These are phyloP conservation scores for Drosophila paranaensis DNA, from an alignment of 2,888 invertebrate species.

Conservation along the genomic window DNA sequence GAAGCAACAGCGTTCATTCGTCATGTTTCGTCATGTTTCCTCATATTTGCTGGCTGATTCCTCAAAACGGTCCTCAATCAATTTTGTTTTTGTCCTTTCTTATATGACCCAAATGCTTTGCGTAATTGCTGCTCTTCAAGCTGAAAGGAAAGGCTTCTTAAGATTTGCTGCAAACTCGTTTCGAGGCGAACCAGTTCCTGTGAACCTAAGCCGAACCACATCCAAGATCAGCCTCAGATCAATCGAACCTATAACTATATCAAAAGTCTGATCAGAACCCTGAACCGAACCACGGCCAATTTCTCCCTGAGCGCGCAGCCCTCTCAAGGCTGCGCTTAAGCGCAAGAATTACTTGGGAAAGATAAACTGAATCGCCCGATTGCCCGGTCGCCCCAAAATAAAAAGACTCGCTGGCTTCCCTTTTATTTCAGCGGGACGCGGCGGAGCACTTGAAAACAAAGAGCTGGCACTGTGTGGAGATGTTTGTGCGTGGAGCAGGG, in stretches of 20 bases:
- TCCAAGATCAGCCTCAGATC: not conserved
- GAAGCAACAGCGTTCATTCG: constrained; percentile 9
- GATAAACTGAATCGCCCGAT: constrained; percentile 31
- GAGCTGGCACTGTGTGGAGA: constrained; percentile 53
- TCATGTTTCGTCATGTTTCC: constrained; percentile 22
- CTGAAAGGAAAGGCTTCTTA: not conserved
- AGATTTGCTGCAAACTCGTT: not conserved
- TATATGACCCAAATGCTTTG: constrained; percentile 17
- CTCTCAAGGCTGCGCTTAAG: not conserved
- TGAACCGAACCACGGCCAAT: not conserved
- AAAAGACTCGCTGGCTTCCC: not conserved
- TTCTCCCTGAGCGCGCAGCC: not conserved
- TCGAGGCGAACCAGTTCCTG: not conserved
- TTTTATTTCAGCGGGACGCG: constrained; percentile 5
- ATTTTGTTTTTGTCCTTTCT: constrained; percentile 1
- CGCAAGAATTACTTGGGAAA: constrained; percentile 55
- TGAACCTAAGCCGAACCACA: not conserved
- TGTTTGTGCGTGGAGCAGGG: constrained; percentile 17
- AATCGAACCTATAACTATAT: not conserved
- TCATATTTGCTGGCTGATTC: constrained; percentile 29
- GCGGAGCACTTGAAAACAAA: constrained; percentile 49
- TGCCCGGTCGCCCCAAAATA: constrained; percentile 25
- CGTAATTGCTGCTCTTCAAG: constrained; percentile 39
- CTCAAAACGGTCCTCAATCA: constrained; percentile 27
- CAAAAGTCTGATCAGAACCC: not conserved